Evolutionary conservation across 2,113 vertebrate genomes (phyloP).

Genomic region (Enhydra lutris): DNA sequence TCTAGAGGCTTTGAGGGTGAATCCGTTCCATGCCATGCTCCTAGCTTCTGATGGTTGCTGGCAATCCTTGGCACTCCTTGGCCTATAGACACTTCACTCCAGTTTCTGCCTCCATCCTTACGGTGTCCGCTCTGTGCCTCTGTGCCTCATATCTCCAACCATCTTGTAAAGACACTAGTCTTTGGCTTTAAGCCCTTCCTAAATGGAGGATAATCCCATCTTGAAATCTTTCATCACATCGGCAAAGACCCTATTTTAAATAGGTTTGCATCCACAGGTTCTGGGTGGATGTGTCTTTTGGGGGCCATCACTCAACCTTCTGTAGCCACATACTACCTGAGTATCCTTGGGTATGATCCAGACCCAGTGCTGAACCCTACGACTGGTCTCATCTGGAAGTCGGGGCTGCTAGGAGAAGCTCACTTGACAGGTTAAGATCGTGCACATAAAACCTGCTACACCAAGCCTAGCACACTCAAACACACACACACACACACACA

Average conservation of each 20-base stretch:
- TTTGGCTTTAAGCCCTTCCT: neutral
- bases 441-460: rapidly evolving
- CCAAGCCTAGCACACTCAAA: too few relatives aligned
- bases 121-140: rapidly evolving
- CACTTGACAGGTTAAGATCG: too few relatives aligned
- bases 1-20: neutral
- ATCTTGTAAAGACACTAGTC: neutral
- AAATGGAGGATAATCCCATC: neutral
- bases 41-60: neutral
- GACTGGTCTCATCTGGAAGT: neutral
- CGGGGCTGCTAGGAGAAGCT: rapidly evolving
- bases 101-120: neutral
- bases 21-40: too few relatives aligned
- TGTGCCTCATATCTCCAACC: neutral
- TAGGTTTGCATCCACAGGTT: neutral
- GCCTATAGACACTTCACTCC: neutral
- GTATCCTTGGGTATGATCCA: neutral
- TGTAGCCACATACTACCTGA: rapidly evolving
- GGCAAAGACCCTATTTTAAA: neutral
- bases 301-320: too few relatives aligned
- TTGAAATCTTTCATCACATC: neutral
- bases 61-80: neutral
- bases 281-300: neutral
- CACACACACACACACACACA: rapidly evolving
- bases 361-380: rapidly evolving